Evolutionary conservation across 2,113 vertebrate genomes (phyloP).

Genomic region (Marmota monax): DNA sequence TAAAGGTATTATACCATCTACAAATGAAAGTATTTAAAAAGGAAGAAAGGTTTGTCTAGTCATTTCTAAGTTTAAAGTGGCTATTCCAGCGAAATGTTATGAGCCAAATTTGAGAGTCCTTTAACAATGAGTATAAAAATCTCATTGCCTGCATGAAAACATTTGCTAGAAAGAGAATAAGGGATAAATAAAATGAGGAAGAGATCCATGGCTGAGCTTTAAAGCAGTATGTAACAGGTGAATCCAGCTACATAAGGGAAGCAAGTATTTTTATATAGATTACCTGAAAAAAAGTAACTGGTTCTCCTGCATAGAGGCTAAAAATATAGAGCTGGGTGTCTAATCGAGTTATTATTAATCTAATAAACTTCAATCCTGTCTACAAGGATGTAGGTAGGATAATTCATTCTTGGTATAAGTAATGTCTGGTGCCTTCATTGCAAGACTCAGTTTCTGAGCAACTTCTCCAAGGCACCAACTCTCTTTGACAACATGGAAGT

Average conservation of each 20-base stretch:
- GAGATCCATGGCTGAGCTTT: neutral
- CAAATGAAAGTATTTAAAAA: too few species aligned
- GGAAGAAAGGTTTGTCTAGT: neutral
- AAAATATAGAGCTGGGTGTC: neutral
- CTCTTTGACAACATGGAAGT: neutral
- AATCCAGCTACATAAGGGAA: neutral
- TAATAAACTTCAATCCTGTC: neutral
- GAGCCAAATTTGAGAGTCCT: neutral
- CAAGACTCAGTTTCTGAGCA: neutral
- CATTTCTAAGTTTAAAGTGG: neutral
- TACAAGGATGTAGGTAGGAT: neutral
- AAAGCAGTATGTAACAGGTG: neutral
- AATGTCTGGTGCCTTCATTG: neutral
- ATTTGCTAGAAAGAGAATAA: neutral
- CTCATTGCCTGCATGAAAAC: neutral
- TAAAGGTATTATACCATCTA: too few species aligned
- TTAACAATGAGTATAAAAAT: neutral
- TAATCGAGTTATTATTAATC: neutral
- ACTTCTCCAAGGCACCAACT: neutral
- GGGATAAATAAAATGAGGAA: neutral
- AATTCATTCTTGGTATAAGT: neutral
- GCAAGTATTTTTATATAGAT: neutral
- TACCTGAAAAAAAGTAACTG: neutral
- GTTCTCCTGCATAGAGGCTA: neutral
- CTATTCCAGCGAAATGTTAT: neutral